Evolutionary conservation across 2,113 vertebrate genomes (phyloP), one percentile per base, ranked within the genome.

Genomic region (Cettia cetti): DNA sequence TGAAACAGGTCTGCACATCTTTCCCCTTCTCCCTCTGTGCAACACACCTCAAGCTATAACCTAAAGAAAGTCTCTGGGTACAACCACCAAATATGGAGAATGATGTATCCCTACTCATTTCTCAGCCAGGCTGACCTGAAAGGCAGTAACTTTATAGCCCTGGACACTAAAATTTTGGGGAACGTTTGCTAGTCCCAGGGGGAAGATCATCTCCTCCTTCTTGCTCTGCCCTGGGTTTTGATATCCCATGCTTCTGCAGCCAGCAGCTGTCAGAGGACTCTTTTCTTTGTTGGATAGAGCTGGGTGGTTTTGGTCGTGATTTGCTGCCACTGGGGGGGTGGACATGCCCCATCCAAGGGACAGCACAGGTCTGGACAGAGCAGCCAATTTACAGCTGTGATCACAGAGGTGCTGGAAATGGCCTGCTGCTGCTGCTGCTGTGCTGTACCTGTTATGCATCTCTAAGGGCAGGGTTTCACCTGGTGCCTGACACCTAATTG

Each of bases 371-470:
- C 27, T 66, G 40, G 39, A 13, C 50, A 83, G 72, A 81, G 26
- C 13, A 86, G 68, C 20, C 59, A 86, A 6, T 3, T 1, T 26
- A 22, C 44, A 63, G 28, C 63, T 69, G 57, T 66, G 57, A 44
- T 47, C 16, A 50, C 60, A 82, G 60, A 24, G 11, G 30, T 70
- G 69, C 30, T 71, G 81, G 69, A 65, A 92, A 57, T 5, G 35
- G 26, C 28, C 64, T 31, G 10, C 47, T 56, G 1, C 69, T 44
- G 24, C 64, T 31, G 10, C 47, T 56, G 1, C 69, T 44, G 24
- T 3, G 2, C 28, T 56, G 24, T 37, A 44, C 53, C 70, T 37
- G 24, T 61, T 35, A 9, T 0, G 0, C 4, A 2, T 40, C 49
- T n/a, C 60, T 31, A 57, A 59, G 23, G n/a, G 31, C 45, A 86